Percentiles rank a stretch among this genome's conserved stretches.
Evolutionary conservation across 2,888 invertebrate genomes (phyloP).

Genomic region (Tethea ocularis): DNA sequence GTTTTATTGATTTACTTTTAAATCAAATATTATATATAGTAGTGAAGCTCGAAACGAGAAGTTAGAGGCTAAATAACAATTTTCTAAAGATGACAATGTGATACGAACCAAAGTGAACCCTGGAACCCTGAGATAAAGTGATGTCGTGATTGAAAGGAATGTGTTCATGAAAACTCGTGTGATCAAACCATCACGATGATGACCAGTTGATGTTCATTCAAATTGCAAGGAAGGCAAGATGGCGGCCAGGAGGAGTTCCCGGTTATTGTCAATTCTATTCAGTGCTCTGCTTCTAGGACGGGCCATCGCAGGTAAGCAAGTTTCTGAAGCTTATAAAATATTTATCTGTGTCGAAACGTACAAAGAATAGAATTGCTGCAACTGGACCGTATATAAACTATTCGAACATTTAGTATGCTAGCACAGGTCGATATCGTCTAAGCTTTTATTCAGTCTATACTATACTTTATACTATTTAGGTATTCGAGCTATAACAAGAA

Average conservation of each 20-base stretch:
- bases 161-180: conserved; percentile 19
- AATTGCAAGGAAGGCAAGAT: conserved; percentile 52
- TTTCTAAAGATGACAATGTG: background rate
- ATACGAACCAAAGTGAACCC: background rate
- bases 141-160: conserved; percentile 12
- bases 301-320: conserved; percentile 71
- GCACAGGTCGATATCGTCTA: background rate
- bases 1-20: no score
- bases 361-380: conserved; percentile 15
- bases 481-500: background rate
- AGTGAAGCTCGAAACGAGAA: no score
- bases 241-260: conserved; percentile 61
- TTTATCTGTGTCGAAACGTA: conserved; percentile 21
- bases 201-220: conserved; percentile 56
- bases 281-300: conserved; percentile 75
- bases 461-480: background rate
- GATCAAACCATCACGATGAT: conserved; percentile 35
- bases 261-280: conserved; percentile 74
- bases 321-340: conserved; percentile 23
- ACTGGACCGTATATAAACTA: background rate
- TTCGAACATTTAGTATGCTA: background rate
- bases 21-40: no score
- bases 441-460: background rate
- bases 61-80: no score
- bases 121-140: background rate